These are phyloP conservation scores for Actenoides hombroni DNA, from an alignment of 2,113 vertebrate species.

Conservation along the genomic window DNA sequence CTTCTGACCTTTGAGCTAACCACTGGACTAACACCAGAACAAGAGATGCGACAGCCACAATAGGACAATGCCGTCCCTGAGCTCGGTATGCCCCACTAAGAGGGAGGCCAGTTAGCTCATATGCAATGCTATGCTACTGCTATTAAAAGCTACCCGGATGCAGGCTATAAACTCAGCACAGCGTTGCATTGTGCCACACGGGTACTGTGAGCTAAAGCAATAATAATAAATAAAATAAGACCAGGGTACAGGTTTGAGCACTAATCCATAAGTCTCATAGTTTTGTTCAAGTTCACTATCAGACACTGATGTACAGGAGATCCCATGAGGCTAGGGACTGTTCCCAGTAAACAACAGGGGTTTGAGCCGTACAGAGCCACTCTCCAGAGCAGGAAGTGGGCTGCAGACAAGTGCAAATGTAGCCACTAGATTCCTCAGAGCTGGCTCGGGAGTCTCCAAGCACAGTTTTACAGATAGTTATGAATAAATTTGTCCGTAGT, in stretches of 20 bases:
- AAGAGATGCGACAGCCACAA: fast-evolving
- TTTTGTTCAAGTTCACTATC: not conserved
- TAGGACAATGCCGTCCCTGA: not conserved
- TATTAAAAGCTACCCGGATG: not conserved
- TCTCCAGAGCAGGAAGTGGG: fast-evolving
- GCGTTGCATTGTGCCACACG: fast-evolving
- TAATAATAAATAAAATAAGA: not conserved
- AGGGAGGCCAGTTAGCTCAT: not conserved
- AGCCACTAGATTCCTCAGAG: not conserved
- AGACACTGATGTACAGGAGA: not conserved
- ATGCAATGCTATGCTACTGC: fast-evolving
- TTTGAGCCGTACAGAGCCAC: not conserved
- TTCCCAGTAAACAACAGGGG: not conserved
- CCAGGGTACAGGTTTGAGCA: not conserved
- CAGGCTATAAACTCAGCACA: not conserved
- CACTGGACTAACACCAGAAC: not conserved
- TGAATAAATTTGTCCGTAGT: not conserved
- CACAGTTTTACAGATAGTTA: not conserved
- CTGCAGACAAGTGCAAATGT: not conserved
- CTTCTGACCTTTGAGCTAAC: not conserved
- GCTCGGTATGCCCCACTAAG: not conserved
- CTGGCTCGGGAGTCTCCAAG: not conserved
- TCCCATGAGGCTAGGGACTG: not conserved
- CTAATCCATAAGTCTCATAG: not conserved
- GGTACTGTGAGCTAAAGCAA: not conserved